A percentile compares a stretch with the other conserved stretches of the same genome.
Conservation (phyloP, 1,140 invertebrate species). For the Drosophila baimaii region DNA sequence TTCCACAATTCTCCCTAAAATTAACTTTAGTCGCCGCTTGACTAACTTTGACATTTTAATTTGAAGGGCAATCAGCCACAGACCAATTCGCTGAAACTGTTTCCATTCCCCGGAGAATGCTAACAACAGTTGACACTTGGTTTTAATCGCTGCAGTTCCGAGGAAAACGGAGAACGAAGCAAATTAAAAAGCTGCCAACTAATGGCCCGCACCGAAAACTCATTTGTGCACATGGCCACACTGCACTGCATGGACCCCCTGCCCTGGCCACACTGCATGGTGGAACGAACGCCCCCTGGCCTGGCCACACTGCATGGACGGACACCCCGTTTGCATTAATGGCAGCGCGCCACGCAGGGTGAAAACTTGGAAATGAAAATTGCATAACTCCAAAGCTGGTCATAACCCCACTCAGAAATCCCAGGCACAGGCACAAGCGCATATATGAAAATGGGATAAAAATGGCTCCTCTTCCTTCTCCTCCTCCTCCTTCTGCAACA, state of each 20-base stretch:
- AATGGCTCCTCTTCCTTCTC: constrained; percentile 18
- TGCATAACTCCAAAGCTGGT: constrained; percentile 63
- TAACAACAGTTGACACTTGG: constrained; percentile 61
- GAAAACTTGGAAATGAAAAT: constrained; percentile 74
- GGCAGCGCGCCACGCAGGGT: constrained; percentile 17
- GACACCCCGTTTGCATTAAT: constrained; percentile 7
- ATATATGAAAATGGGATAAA: constrained; percentile 28
- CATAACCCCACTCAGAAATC: constrained; percentile 31
- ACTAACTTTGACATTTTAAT: constrained; percentile 22
- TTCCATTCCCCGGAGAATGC: constrained; percentile 4
- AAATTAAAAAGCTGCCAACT: constrained; percentile 71
- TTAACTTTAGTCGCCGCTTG: background rate
- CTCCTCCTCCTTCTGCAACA: constrained; percentile 43
- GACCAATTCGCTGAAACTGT: constrained; percentile 11
- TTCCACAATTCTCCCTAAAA: background rate
- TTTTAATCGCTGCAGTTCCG: constrained; percentile 39
- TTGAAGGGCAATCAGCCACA: constrained; percentile 34
- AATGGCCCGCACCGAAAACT: constrained; percentile 65
- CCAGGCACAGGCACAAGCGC: background rate
- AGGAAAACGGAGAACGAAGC: constrained; percentile 19
- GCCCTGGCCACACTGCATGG: no score
- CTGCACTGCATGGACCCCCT: constrained; percentile 20
- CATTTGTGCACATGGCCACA: constrained; percentile 53
- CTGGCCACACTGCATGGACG: constrained; percentile 3
- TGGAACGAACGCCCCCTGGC: background rate